Base-by-base conservation (phyloP, 2,888 invertebrate species). In the Xylocampa areola region DNA sequence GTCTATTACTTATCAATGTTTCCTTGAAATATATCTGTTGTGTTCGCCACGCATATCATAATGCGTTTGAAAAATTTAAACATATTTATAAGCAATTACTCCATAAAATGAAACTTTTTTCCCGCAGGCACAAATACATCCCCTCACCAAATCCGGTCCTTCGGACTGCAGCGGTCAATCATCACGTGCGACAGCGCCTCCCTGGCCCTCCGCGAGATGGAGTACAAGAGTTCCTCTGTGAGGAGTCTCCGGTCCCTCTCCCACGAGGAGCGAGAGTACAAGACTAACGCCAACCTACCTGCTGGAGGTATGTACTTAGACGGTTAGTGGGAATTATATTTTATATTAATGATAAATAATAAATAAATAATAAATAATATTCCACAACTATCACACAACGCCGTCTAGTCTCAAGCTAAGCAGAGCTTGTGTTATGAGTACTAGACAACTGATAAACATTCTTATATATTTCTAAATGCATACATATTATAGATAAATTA, bases 91-190 rank as follows among this genome's bases (percentile, higher is more conserved):
- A n/a, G n/a, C n/a, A n/a, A n/a, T n/a, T 25, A 8, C 2, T 23
- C 13, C n/a, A 7, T n/a, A 36, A 11, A 5, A 8, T 10, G 10
- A 11, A 25, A 8, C 6, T 40, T n/a, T 63, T 37, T 16, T 8
- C 6, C 45, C 39, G 55, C 77, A 95, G 95, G 94, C 91, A 94
- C 95, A 60, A 94, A 95, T 84, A 89, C 80, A 83, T 93, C 86
- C 92, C 95, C 88, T n/a, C 92, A 92, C 95, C 96, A 96, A 82
- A 96, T 96, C 81, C 95, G 97, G 65, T 95, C 96, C 41, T 94
- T 97, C 75, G 96, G 96, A 25, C 92, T 97, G 80, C 97, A 96
- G 82, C 95, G 97, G 73, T 96, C 97, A 47, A 85, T 89, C 64
- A 84, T 92, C 30, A 79, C 79, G 29, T 83, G 82, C 51, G 84